phyloP scores from a whole-genome alignment of 2,113 vertebrate species.

The Peromyscus polionotus region DNA sequence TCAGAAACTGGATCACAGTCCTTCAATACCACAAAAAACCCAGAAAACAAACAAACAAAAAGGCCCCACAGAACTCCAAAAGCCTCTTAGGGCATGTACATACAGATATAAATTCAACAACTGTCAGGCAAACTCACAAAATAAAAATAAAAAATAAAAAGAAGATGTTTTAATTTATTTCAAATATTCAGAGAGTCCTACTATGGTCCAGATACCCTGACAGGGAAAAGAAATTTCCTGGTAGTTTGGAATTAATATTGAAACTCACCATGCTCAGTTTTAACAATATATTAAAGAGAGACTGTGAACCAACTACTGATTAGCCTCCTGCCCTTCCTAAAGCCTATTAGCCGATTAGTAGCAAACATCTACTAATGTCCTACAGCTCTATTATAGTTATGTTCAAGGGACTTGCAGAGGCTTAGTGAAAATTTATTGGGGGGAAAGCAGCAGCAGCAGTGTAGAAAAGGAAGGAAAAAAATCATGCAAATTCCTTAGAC shows the following conservation, averaged over 20 bases:
- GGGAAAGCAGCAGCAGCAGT: slow-evolving; percentile 93
- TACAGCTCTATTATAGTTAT: slow-evolving; percentile 90
- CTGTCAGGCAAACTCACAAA: slow-evolving; percentile 83
- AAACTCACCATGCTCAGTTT: slow-evolving; percentile 82
- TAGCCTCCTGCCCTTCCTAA: slow-evolving; percentile 88
- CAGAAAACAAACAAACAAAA: slow-evolving; percentile 5
- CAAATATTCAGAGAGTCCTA: slow-evolving; percentile 80
- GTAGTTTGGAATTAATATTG: slow-evolving; percentile 79
- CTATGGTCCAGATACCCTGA: slow-evolving; percentile 80
- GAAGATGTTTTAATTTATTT: slow-evolving; percentile 81
- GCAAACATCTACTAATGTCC: slow-evolving; percentile 89
- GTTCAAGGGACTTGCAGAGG: slow-evolving; percentile 91
- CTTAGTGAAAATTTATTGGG: slow-evolving; percentile 92
- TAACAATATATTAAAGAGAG: slow-evolving; percentile 80
- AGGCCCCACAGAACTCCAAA: slow-evolving; percentile 48
- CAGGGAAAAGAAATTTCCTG: slow-evolving; percentile 83
- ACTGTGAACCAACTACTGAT: slow-evolving; percentile 91
- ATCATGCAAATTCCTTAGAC: slow-evolving; percentile 97
- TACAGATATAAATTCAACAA: slow-evolving; percentile 76
- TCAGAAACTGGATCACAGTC: slow-evolving; percentile 91
- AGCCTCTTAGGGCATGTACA: slow-evolving; percentile 73
- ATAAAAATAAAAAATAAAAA: slow-evolving; percentile 64
- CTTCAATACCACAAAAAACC: slow-evolving; percentile 74
- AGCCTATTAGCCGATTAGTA: slow-evolving; percentile 90
- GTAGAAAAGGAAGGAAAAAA: slow-evolving; percentile 91